Evolutionary conservation across 35 echinoderm and acorn worm genomes (phyloP), one percentile per base, ranked within the genome.

Genomic region (Ptychodera flava): DNA sequence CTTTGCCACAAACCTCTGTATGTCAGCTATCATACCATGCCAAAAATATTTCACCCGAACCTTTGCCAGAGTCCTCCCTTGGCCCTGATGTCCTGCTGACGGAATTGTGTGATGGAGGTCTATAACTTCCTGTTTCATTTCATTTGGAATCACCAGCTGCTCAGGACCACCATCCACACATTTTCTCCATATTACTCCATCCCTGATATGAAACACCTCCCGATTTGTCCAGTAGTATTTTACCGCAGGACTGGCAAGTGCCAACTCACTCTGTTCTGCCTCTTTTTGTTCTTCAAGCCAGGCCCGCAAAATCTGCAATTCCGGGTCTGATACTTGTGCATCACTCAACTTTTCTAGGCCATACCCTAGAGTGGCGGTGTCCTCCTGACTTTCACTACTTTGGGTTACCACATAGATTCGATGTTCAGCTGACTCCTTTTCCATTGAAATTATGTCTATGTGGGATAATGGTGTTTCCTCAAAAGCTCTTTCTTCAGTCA

Each of bases 1-100:
- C 16, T 31, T 79, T 16, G 15, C 38, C 22, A 85, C 33, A 34
- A 31, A 80, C 6, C 32, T 16, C 33, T 34, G 31, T 28, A 90
- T 83, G 79, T 85, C 83, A 12, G 27, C 32, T 78, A 31, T 31
- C 45, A 77, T 77, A 1, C 83, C 83, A 1, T 16, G 32, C 89
- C 89, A 90, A 75, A 78, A 90, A 77, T 85, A 90, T 28, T 78
- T 77, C 10, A 33, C 86, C 78, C 78, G 79, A 27, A 88, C 78
- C 33, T 81, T 80, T 30, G 35, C 16, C 1, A 79, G 29, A 0
- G 78, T 80, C 28, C 80, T 81, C 31, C 28, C 35, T 35, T 35
- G 28, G 0, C 86, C 86, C n/a, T 36, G 28, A 37, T 88, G 86
- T 35, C 78, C 78, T 2, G 77, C 77, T 0, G 64, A 33, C 28